Evolutionary conservation across 92 coral and sea anemone genomes (phyloP), one percentile per base, ranked within the genome.

Genomic region (Scolanthus callimorphus): DNA sequence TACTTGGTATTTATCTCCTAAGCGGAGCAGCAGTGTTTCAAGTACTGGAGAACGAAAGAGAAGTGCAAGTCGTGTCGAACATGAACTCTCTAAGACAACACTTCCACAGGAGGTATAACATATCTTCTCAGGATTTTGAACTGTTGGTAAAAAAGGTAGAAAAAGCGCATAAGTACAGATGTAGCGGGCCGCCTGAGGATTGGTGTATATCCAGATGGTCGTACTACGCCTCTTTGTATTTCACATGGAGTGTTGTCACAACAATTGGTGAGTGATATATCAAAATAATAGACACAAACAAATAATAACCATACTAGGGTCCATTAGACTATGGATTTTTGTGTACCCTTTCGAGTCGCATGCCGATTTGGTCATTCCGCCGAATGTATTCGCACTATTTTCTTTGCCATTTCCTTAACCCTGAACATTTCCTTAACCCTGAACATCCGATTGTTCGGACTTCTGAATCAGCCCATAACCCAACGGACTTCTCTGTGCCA

Each of bases 221-320:
- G 8, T 92, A 88, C 46, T 92, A 92, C 62, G 95, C 96, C 11
- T 83, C 97, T n/a, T 39, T 92, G 67, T 92, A 92, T 59, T 92
- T 92, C 53, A 90, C 97, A 4, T 91, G 88, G 79, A 92, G 97
- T 58, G 97, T 92, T 2, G 97, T 92, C 25, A 92, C 97, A 2
- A 92, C 97, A 8, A 90, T 92, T 48, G 97, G 97, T 92, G 63
- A 83, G 89, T n/a, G n/a, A n/a, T n/a, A n/a, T n/a, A n/a, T n/a
- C n/a, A n/a, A n/a, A n/a, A n/a, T n/a, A n/a, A n/a, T n/a, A n/a
- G n/a, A n/a, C n/a, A n/a, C n/a, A n/a, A n/a, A n/a, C n/a, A n/a
- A n/a, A n/a, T n/a, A n/a, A n/a, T n/a, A n/a, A n/a, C n/a, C n/a
- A n/a, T n/a, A n/a, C n/a, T n/a, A n/a, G n/a, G n/a, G n/a, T n/a